Evolutionary conservation across 2,797 vertebrate genomes (phyloP), one percentile per base, ranked within the genome.

Genomic region (Premnoplex brunnescens): DNA sequence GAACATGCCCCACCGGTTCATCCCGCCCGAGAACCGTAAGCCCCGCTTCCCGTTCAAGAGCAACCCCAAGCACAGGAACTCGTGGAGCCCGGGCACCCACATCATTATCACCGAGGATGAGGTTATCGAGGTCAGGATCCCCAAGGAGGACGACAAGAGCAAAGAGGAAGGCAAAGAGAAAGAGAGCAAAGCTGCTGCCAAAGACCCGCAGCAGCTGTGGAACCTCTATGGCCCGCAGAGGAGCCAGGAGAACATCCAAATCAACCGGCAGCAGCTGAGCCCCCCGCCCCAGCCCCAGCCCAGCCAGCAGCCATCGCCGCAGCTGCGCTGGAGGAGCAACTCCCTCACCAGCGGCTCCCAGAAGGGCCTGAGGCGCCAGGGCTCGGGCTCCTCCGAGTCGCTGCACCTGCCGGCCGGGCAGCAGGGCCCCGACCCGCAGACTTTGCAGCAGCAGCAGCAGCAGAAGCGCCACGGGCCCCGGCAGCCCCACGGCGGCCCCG

Each of bases 1-100:
- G 68, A 98, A 98, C 0, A 98, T 98, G 68, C 99, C 99, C 10
- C 99, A 99, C 85, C 98, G 99, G 7, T 99, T 99, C 89, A 99
- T 99, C 92, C 99, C 99, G 1, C 99, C 99, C 6, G 99, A 99
- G 89, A 99, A 99, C 74, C 99, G 99, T 76, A 99, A 99, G 93
- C 99, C 99, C 10, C 99, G 99, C 6, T 99, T 99, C 90, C 99
- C 99, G n/a, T 99, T 99, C 97, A 99, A 98, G 97, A 99, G 99
- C 97, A 99, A 99, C 94, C 99, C 99, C 30, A 99, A 98, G 43
- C 99, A 99, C 95, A 98, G 99, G 94, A 99, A 99, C 97, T 99
- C 99, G 0, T 99, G 99, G 99, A 99, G 99, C 71, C 99, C 99
- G 0, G 99, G 99, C 37, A 99, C 99, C 3, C 99, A 99, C 37